Evolutionary conservation across 2,888 invertebrate genomes (phyloP), one percentile per base, ranked within the genome.

Genomic region (Phyllotreta cruciferae): DNA sequence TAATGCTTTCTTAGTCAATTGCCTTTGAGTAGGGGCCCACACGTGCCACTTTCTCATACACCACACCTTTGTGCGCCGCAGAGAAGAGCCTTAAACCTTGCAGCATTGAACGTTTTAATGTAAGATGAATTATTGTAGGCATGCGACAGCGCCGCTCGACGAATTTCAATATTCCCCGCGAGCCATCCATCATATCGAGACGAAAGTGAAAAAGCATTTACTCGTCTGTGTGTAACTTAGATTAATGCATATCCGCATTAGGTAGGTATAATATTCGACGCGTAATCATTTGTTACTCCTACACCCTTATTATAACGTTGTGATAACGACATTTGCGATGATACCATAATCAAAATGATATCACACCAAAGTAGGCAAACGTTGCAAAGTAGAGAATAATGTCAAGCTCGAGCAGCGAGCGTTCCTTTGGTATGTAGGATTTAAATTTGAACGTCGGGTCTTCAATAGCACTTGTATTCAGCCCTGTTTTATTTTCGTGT

Each of bases 191-290:
- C 47, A 47, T 14, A 44, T 44, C 24, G 13, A 6, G 45, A 45
- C 24, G 45, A 47, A 14, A 47, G 47, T 47, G 47, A 47, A 47
- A 47, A 47, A 47, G 47, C 47, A 24, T 47, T 47, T 6, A 8
- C 47, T 47, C 47, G 47, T 34, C 24, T 47, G 47, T 8, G 47
- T 14, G 9, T 47, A 47, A 47, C 14, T 47, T 6, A 34, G 47
- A 47, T 47, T 34, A 47, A 47, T 47, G 13, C 47, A 14, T 44
- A 41, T 41, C 10, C 9, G 24, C 24, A 24, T 24, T 24, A 24
- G 24, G 24, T 24, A 3, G 24, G 24, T 24, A 3, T n/a, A n/a
- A n/a, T 24, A 24, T 24, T 24, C 24, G 24, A 24, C 24, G 24
- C 24, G 24, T 4, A 24, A 24, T 24, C 24, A 24, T 24, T 24